Percentiles rank a stretch among this genome's conserved stretches.
These are phyloP conservation scores for Cinclus cinclus DNA, from an alignment of 2,113 vertebrate genomes.

Conservation along the genomic window DNA sequence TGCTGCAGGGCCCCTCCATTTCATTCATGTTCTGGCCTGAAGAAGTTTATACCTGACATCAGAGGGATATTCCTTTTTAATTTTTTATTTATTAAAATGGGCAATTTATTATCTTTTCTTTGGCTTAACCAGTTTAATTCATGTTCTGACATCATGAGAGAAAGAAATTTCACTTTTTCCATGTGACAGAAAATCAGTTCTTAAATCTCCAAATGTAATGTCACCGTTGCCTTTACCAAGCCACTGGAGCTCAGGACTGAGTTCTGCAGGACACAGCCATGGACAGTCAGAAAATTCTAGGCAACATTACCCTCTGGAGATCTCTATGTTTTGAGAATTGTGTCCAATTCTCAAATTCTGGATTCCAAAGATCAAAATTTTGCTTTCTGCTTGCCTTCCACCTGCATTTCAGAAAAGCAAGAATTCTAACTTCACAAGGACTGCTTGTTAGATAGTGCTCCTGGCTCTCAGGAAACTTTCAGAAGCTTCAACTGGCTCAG, in stretches of 20 bases:
- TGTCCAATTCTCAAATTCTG: neutral
- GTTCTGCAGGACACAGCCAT: neutral
- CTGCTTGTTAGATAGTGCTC: conserved; percentile 24
- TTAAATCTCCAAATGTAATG: neutral
- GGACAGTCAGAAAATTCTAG: neutral
- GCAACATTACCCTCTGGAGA: neutral
- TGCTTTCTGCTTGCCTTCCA: conserved; percentile 2
- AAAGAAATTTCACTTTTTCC: neutral
- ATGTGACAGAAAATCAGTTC: neutral
- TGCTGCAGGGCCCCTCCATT: neutral
- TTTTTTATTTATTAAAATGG: neutral
- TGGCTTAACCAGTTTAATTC: neutral
- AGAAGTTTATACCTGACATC: neutral
- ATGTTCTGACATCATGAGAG: neutral
- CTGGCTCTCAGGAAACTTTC: neutral
- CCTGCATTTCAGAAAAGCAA: conserved; percentile 16
- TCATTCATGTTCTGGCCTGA: neutral
- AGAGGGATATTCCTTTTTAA: neutral
- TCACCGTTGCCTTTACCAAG: neutral
- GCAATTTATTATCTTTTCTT: neutral
- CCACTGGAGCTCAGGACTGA: neutral
- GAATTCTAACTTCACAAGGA: neutral
- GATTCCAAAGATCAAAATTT: conserved; percentile 21
- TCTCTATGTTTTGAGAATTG: neutral
- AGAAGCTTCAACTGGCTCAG: neutral